Conservation (phyloP, 37 sponge, comb jelly and placozoan species). For the Aphrocallistes beatrix region DNA sequence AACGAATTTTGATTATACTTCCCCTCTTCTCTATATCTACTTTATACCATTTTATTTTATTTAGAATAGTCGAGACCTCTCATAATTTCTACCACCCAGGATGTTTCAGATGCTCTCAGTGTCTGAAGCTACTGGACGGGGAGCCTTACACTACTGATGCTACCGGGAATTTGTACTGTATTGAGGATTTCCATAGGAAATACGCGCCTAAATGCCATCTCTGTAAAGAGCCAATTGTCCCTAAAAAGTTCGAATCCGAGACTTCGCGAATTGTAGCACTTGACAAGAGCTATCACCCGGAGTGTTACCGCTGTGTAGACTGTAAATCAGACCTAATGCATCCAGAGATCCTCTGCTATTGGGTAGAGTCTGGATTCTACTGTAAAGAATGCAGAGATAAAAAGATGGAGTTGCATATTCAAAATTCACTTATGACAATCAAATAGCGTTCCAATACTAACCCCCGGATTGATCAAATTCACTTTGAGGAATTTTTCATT, state of each 20-base stretch:
- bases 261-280: slow-evolving; percentile 9
- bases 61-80: slow-evolving; percentile 9
- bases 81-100: slow-evolving; percentile 30
- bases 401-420: neutral
- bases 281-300: neutral
- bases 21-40: neutral
- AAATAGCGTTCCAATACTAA: too few species aligned
- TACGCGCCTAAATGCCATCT: neutral
- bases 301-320: neutral
- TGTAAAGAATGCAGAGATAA: neutral
- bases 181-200: slow-evolving; percentile 15
- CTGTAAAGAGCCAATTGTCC: slow-evolving; percentile 3
- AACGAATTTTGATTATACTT: neutral
- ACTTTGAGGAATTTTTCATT: too few species aligned
- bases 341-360: slow-evolving; percentile 5
- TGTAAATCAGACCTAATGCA: neutral
- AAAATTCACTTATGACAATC: neutral
- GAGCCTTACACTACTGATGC: neutral
- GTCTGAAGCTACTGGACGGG: neutral
- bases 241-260: neutral
- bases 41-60: neutral
- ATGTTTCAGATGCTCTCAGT: slow-evolving; percentile 42
- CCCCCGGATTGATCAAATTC: too few species aligned
- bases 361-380: neutral
- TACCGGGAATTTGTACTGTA: neutral